Conservation (phyloP, 2,797 vertebrate genomes). For the Gallinago stenura region DNA sequence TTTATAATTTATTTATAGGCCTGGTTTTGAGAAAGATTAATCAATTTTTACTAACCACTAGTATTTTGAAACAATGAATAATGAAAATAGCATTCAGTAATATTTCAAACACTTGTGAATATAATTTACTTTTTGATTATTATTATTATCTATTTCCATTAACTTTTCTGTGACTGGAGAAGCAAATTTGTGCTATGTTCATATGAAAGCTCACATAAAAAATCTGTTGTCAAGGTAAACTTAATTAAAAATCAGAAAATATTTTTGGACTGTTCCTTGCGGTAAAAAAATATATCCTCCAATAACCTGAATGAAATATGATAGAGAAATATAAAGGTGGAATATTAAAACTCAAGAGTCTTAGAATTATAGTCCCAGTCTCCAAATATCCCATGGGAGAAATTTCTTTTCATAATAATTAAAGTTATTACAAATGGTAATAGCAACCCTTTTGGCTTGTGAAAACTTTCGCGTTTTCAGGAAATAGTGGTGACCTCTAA, state of each 20-base stretch:
- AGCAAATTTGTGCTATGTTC: not conserved
- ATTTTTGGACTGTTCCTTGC: not conserved
- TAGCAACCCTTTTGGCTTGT: not conserved
- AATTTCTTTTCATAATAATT: not conserved
- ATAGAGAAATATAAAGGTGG: not conserved
- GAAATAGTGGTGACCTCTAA: not conserved
- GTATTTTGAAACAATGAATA: not conserved
- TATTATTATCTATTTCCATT: not conserved
- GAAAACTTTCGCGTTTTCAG: not conserved
- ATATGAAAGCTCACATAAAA: slow-evolving; percentile 19
- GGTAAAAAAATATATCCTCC: not conserved
- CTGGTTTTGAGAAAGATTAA: not conserved
- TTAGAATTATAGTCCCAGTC: not conserved
- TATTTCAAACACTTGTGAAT: not conserved
- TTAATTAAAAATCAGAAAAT: slow-evolving; percentile 30
- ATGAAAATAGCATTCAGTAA: not conserved
- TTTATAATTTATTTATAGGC: not conserved
- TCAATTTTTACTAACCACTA: not conserved
- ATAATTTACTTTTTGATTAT: not conserved
- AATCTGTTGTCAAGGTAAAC: slow-evolving; percentile 6
- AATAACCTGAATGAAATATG: not conserved
- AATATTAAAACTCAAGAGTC: not conserved
- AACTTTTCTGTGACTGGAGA: not conserved
- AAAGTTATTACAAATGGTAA: not conserved
- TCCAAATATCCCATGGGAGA: not conserved